Conservation (phyloP, 2,888 invertebrate genomes). For the Diarsia brunnea region DNA sequence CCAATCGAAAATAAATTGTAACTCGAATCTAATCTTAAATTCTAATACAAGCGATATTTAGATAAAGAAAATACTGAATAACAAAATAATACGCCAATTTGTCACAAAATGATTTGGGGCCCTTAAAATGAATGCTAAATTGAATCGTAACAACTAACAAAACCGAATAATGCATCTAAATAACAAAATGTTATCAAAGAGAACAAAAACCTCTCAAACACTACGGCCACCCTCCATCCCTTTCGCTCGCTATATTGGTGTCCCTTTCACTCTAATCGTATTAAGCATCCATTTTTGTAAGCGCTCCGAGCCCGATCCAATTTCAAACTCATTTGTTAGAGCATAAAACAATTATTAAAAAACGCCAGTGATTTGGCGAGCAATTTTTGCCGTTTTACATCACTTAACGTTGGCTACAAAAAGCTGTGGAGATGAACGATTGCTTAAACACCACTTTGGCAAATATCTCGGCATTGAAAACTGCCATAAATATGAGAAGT, state of each 20-base stretch:
- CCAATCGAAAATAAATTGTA: slow-evolving; percentile 28
- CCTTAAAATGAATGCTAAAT: slow-evolving; percentile 74
- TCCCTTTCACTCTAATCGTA: slow-evolving; percentile 91
- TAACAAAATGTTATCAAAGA: slow-evolving; percentile 75
- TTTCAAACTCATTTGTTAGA: slow-evolving; percentile 93
- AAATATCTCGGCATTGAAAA: not conserved
- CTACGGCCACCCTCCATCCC: slow-evolving; percentile 64
- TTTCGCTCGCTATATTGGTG: slow-evolving; percentile 63
- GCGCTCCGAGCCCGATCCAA: slow-evolving; percentile 91
- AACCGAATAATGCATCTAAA: slow-evolving; percentile 74
- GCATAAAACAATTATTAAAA: slow-evolving; percentile 91
- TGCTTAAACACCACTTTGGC: slow-evolving; percentile 2
- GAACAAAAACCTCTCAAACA: slow-evolving; percentile 71
- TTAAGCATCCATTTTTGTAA: slow-evolving; percentile 93
- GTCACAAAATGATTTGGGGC: slow-evolving; percentile 56
- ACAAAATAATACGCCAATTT: slow-evolving; percentile 60
- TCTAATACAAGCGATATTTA: slow-evolving; percentile 53
- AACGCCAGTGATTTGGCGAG: slow-evolving; percentile 87
- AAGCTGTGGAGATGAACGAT: slow-evolving; percentile 54
- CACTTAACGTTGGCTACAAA: slow-evolving; percentile 76
- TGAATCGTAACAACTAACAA: slow-evolving; percentile 73
- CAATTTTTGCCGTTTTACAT: slow-evolving; percentile 87
- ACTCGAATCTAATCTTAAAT: slow-evolving; percentile 51
- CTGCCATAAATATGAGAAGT: too few relatives aligned
- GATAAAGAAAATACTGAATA: slow-evolving; percentile 61